phyloP scores from a whole-genome alignment of 2,888 invertebrate species.

The Drosophila phalerata region DNA sequence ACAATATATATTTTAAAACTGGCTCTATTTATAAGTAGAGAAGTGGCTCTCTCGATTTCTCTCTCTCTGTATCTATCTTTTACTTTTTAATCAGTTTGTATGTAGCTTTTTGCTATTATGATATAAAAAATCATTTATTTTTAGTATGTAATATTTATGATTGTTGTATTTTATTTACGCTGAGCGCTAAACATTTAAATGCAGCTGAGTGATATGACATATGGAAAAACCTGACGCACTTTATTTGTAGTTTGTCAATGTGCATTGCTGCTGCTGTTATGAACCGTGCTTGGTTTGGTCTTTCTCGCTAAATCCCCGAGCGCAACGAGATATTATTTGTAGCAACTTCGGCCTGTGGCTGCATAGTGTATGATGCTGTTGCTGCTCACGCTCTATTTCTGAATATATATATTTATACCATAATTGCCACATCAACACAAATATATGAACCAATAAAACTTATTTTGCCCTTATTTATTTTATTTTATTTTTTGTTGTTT shows the following conservation, averaged over 20 bases:
- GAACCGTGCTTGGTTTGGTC: conserved; percentile 30
- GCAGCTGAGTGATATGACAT: conserved; percentile 26
- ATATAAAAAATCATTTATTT: conserved; percentile 32
- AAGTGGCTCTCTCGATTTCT: conserved; percentile 2
- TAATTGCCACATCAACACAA: conserved; percentile 14
- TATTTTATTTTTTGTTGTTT: background rate
- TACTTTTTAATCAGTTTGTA: conserved; percentile 20
- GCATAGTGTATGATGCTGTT: conserved; percentile 49
- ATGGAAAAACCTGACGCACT: conserved; percentile 28
- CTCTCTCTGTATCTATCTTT: background rate
- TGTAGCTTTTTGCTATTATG: conserved; percentile 51
- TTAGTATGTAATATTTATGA: conserved; percentile 16
- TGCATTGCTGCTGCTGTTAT: conserved; percentile 36
- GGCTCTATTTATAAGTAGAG: conserved; percentile 10
- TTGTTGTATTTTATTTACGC: conserved; percentile 25
- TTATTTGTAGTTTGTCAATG: conserved; percentile 57
- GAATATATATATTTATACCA: conserved; percentile 30
- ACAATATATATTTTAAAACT: conserved; percentile 7
- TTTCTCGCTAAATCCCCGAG: conserved; percentile 17
- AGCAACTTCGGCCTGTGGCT: conserved; percentile 44
- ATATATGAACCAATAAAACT: conserved; percentile 25
- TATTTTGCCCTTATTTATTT: background rate
- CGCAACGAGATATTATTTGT: conserved; percentile 22
- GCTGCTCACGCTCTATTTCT: conserved; percentile 60
- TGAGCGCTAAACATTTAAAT: conserved; percentile 27